Percentiles rank a stretch among this genome's conserved stretches.
Evolutionary conservation across 2,888 invertebrate species (phyloP).

Genomic region (Petrolisthes manimaculis): DNA sequence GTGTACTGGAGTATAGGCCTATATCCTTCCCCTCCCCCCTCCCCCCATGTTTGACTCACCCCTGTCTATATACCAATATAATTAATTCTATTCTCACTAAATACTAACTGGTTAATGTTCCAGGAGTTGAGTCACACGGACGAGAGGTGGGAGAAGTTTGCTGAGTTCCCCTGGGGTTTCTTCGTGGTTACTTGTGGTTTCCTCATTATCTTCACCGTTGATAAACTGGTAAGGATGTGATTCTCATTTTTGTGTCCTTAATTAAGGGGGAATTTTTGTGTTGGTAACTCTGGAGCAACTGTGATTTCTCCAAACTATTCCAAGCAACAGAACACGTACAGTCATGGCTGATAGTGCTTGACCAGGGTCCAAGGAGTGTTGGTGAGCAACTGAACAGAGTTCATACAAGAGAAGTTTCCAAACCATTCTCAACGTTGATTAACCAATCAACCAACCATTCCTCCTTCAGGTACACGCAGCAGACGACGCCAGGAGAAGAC

Average conservation of each 20-base stretch:
- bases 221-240: constrained; percentile 51
- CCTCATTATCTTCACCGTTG: constrained; percentile 63
- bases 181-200: constrained; percentile 64
- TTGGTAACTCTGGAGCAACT: background rate
- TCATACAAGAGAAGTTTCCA: too few species aligned
- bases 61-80: background rate
- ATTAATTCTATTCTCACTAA: background rate
- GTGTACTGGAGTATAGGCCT: too few species aligned
- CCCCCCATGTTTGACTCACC: too few species aligned
- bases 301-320: too few species aligned
- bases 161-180: constrained; percentile 65
- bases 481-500: constrained; percentile 20
- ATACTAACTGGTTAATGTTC: background rate
- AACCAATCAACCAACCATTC: background rate
- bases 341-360: too few species aligned
- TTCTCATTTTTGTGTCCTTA: background rate
- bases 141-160: constrained; percentile 53
- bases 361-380: too few species aligned
- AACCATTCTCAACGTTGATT: too few species aligned
- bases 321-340: too few species aligned
- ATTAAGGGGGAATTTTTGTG: background rate
- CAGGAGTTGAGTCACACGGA: constrained; percentile 47
- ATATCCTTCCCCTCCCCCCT: too few species aligned
- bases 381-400: too few species aligned
- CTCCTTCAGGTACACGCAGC: constrained; percentile 49